phyloP scores from a whole-genome alignment of 1,140 invertebrate species.

The Temnothorax longispinosus region DNA sequence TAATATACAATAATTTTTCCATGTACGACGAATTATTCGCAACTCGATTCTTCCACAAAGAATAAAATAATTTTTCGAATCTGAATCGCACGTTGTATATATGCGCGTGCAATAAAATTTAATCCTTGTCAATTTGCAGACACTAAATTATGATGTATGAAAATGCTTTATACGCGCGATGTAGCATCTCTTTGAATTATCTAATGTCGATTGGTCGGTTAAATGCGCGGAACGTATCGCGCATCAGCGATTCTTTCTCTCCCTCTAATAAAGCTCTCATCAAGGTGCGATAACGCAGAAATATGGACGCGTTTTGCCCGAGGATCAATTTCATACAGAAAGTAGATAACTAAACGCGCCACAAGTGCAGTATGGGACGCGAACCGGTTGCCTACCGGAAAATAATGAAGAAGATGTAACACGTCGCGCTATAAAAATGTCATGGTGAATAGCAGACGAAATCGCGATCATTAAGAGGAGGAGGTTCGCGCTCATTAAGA shows the following conservation, averaged over 20 bases:
- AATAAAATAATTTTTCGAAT: background rate
- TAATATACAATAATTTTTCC: background rate
- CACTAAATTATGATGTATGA: background rate
- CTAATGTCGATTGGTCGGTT: slow-evolving; percentile 16
- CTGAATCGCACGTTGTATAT: background rate
- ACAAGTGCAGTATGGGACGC: background rate
- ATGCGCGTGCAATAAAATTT: background rate
- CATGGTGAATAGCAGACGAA: background rate
- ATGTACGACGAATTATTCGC: background rate
- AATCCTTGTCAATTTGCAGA: background rate
- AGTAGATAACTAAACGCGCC: slow-evolving; percentile 40
- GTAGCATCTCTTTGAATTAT: background rate
- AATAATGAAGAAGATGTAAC: slow-evolving; percentile 18
- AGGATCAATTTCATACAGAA: slow-evolving; percentile 57
- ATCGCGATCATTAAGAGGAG: background rate
- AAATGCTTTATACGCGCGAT: background rate
- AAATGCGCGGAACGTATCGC: slow-evolving; percentile 21
- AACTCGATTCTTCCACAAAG: background rate
- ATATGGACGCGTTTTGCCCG: slow-evolving; percentile 33
- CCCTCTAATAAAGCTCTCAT: slow-evolving; percentile 23
- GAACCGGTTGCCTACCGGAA: slow-evolving; percentile 36
- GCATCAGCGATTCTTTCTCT: slow-evolving; percentile 11
- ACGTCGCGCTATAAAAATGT: background rate
- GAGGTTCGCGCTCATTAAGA: background rate
- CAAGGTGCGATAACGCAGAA: slow-evolving; percentile 33